These are phyloP conservation scores for Amphipyra berbera DNA, from an alignment of 2,888 invertebrate genomes.

Conservation along the genomic window DNA sequence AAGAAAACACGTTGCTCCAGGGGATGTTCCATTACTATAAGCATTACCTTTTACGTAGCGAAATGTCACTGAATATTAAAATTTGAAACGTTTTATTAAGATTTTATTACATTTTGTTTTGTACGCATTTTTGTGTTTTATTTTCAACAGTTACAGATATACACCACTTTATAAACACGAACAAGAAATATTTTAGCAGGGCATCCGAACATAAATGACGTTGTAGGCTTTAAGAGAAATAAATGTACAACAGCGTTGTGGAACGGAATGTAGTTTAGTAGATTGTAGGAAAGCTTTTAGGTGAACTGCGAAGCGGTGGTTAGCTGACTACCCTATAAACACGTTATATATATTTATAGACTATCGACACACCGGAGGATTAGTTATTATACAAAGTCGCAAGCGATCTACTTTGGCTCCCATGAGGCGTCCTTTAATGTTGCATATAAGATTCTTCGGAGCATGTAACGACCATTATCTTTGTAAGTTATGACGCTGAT, in stretches of 20 bases:
- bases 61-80: conserved; percentile 15
- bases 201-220: conserved; percentile 23
- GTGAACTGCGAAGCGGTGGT: conserved; percentile 61
- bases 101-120: conserved; percentile 7
- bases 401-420: conserved; percentile 41
- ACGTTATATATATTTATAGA: conserved; percentile 68
- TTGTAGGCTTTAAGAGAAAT: conserved; percentile 32
- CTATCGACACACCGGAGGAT: conserved; percentile 59
- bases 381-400: conserved; percentile 59
- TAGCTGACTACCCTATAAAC: conserved; percentile 59
- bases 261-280: conserved; percentile 65
- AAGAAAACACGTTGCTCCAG: conserved; percentile 33
- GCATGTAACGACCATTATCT: conserved; percentile 65
- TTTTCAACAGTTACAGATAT: conserved; percentile 6
- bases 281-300: conserved; percentile 76
- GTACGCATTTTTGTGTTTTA: conserved; percentile 5
- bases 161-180: conserved; percentile 7
- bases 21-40: conserved; percentile 18
- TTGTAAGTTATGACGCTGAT: conserved; percentile 62
- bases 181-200: conserved; percentile 15
- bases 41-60: conserved; percentile 11
- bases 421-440: conserved; percentile 60
- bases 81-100: conserved; percentile 9
- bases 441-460: conserved; percentile 64
- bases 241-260: conserved; percentile 53